Base-by-base conservation (phyloP, 2,888 invertebrate species). In the Biston betularia region DNA sequence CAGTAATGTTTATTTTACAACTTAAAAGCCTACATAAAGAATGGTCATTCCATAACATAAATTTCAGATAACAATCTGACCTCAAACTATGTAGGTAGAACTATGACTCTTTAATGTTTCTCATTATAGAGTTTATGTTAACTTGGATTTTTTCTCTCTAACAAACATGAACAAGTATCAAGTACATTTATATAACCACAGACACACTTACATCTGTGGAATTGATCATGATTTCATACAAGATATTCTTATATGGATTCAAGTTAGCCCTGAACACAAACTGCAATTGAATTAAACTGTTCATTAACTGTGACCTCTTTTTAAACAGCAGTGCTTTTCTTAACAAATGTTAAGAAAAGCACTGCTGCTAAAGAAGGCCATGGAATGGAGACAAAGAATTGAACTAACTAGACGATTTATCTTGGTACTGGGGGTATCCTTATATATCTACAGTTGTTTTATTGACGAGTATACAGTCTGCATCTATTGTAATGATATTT, bases 181-280 rank as follows among this genome's bases (percentile, higher is more conserved):
- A 46, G 45, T 14, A 2, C 14, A 9, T 14, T 46, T 46, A 42
- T 10, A 10, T 46, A 9, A 46, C 2, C 34, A 8, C n/a, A 6
- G 24, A n/a, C 0, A 15, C 0, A 24, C 15, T 2, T 38, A 58
- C 12, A 48, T 8, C 14, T 38, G 10, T 38, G 10, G 5, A 4
- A 12, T 38, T 38, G 48, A 24, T 24, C 52, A 45, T 56, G 60
- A 56, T 61, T 64, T 44, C 53, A 52, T 53, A 48, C 57, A 62
- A 68, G 65, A 63, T 65, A 75, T 66, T 81, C 78, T 66, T 77
- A 83, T 80, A 86, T 76, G 86, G 87, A 86, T 79, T 82, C 83
- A 74, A 71, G 89, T 79, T 87, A 84, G 76, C 89, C 89, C 82
- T 90, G 89, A 89, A 76, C 73, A 67, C 73, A 81, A 82, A 81